Conservation (phyloP, 2,888 invertebrate species). For the Nemoura dubitans region DNA sequence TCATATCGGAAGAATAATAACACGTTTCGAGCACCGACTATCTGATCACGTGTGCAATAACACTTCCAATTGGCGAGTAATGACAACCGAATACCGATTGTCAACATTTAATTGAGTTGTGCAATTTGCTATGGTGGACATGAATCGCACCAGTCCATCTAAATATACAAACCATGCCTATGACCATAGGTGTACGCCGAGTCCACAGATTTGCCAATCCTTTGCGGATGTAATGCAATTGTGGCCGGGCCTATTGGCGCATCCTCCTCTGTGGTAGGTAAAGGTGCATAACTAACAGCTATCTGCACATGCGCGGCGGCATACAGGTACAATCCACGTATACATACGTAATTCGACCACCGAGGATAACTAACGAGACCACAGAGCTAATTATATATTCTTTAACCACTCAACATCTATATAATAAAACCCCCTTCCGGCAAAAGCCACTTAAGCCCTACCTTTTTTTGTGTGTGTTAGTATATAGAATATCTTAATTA, state of each 20-base stretch:
- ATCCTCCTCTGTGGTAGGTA: conserved; percentile 43
- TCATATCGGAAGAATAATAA: too few species aligned
- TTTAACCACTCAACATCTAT: conserved; percentile 39
- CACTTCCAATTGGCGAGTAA: neutral
- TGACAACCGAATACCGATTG: neutral
- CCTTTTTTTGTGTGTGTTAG: conserved; percentile 16
- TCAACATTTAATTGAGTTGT: neutral
- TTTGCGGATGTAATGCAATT: neutral
- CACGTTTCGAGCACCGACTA: too few species aligned
- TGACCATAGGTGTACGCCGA: neutral
- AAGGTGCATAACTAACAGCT: neutral
- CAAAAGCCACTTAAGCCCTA: conserved; percentile 38
- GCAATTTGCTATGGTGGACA: neutral
- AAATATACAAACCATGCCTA: neutral
- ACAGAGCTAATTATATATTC: conserved; percentile 10
- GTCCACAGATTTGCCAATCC: neutral
- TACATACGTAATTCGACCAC: conserved; percentile 40
- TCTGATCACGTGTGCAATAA: neutral
- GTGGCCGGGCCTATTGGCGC: neutral
- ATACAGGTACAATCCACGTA: neutral
- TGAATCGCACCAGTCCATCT: neutral
- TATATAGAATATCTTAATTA: conserved; percentile 32
- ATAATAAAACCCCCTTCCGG: conserved; percentile 31
- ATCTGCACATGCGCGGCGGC: neutral
- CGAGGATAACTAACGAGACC: conserved; percentile 41